Conservation (phyloP, 2,113 vertebrate species). For the Atlantisia rogersi region DNA sequence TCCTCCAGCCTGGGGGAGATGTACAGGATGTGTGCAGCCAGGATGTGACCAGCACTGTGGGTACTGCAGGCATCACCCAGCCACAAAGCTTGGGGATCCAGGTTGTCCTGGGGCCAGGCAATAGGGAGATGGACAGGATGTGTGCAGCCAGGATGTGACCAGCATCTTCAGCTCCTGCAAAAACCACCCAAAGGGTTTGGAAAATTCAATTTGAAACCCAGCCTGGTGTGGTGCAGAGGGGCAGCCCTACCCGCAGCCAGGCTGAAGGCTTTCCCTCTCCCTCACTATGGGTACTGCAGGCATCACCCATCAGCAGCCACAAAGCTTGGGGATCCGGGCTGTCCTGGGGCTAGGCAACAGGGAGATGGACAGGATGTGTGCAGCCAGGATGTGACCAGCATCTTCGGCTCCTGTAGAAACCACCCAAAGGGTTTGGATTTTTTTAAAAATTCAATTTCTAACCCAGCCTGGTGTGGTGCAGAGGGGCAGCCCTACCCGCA, state of each 20-base stretch:
- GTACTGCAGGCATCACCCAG: no score
- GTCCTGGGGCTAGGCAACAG: no score
- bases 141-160: no score
- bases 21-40: accelerated
- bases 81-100: no score
- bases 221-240: background rate
- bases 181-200: no score
- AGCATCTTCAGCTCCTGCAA: no score
- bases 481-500: background rate
- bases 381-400: no score
- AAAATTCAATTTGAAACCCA: background rate
- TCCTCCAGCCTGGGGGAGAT: background rate
- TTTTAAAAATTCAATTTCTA: background rate
- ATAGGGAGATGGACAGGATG: no score
- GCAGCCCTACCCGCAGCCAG: background rate
- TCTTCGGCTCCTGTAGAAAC: background rate
- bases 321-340: background rate
- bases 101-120: no score
- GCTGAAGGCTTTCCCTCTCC: background rate
- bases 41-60: background rate
- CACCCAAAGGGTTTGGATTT: background rate
- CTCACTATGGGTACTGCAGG: background rate
- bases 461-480: background rate
- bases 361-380: no score
- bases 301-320: background rate